Percentiles rank a stretch among this genome's conserved stretches.
Conservation (phyloP, 2,888 invertebrate species). For the Neria commutata region DNA sequence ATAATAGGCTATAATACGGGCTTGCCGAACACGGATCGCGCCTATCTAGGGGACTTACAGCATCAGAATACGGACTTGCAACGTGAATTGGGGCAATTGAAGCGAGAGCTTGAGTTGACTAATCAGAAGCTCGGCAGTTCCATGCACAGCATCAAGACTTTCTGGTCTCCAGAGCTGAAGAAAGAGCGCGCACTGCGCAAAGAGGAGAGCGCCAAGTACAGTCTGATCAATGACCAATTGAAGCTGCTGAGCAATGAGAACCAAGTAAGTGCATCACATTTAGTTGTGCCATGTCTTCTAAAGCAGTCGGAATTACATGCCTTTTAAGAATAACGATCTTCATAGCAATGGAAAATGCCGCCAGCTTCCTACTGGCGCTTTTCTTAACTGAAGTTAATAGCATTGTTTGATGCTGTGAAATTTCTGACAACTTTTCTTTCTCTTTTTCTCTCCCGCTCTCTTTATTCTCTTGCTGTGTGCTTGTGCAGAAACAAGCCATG, state of each 20-base stretch:
- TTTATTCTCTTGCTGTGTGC: not conserved
- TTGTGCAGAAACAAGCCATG: conserved; percentile 90
- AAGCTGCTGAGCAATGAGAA: conserved; percentile 95
- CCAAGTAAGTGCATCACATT: conserved; percentile 71
- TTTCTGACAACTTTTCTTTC: not conserved
- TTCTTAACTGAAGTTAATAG: not conserved
- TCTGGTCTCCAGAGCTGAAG: conserved; percentile 99
- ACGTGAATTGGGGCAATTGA: conserved; percentile 86
- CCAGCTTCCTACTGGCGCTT: conserved; percentile 4
- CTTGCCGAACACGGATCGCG: conserved; percentile 66
- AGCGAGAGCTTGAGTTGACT: conserved; percentile 92
- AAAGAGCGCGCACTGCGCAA: conserved; percentile 95
- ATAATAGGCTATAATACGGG: conserved; percentile 52
- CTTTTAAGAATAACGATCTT: not conserved
- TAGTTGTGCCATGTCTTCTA: not conserved
- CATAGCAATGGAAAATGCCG: not conserved
- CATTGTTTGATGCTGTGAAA: not conserved
- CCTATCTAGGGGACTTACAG: conserved; percentile 83
- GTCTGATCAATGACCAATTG: conserved; percentile 94
- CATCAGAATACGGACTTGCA: conserved; percentile 95
- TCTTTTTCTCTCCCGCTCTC: not conserved
- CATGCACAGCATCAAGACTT: conserved; percentile 99
- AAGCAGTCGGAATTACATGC: not conserved
- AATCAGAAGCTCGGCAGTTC: conserved; percentile 97
- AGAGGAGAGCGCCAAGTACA: conserved; percentile 97